Base-by-base conservation (phyloP, 2,888 invertebrate species). In the Caradrina clavipalpis region DNA sequence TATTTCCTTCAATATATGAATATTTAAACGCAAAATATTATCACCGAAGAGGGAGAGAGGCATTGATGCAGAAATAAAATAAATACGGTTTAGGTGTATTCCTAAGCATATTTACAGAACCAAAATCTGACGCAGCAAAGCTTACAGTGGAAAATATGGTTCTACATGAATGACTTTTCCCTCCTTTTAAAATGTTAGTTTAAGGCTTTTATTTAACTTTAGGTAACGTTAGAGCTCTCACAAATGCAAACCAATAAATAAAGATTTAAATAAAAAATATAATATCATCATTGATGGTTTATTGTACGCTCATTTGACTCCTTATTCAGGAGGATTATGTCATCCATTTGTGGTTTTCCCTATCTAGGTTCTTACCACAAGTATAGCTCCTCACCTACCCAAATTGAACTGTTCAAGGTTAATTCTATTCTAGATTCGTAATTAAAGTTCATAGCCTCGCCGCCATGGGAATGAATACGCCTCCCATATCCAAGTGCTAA, bases 401-500 rank as follows among this genome's bases (percentile, higher is more conserved):
- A 51, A 75, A 66, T 56, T 22, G 19, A 50, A 53, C 21, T 7
- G 17, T 50, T 50, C 58, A 80, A 80, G 83, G 81, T 65, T 80
- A 80, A 76, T 45, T 71, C 68, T 69, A 74, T 79, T 59, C 74
- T 78, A 78, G 62, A 79, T 61, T 77, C 67, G 80, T 80, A 83
- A 76, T 80, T 79, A 76, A 67, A 83, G 76, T 82, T 84, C 83
- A 82, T 83, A 81, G 76, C 69, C 66, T 74, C 66, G 51, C 69
- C 71, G 60, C 75, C 76, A 73, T 65, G 78, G 73, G 72, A 81
- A 74, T 75, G 69, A 75, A 78, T 78, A 81, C 73, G 60, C 61
- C 65, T 66, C 60, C 88, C 87, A 84, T 86, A 87, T 78, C 72
- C 59, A 60, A 79, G 83, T 87, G 85, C 73, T 87, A 87, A 88